Percentiles rank a stretch among this genome's conserved stretches.
phyloP scores from a whole-genome alignment of 1,140 invertebrate genomes.

The Aphis craccivora region DNA sequence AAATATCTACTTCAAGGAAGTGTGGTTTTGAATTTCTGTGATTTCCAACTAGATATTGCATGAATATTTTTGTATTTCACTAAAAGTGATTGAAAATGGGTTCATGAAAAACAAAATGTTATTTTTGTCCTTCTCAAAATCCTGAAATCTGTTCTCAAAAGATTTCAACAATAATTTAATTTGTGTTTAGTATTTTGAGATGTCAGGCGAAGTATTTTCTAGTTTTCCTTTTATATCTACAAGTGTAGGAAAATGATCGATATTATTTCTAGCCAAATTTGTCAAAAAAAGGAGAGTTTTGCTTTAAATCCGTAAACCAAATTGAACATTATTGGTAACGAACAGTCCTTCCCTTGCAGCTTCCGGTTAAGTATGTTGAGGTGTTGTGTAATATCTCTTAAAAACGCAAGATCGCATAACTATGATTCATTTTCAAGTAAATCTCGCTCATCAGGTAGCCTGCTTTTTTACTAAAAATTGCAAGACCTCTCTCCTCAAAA shows the following conservation, averaged over 20 bases:
- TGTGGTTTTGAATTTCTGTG: background rate
- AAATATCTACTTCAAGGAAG: background rate
- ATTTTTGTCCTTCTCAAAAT: slow-evolving; percentile 45
- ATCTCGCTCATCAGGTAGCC: slow-evolving; percentile 45
- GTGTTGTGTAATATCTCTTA: slow-evolving; percentile 27
- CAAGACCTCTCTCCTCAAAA: slow-evolving; percentile 45
- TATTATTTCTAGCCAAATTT: slow-evolving; percentile 37
- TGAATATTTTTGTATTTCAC: slow-evolving; percentile 7
- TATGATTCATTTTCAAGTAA: slow-evolving; percentile 24
- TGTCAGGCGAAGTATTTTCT: slow-evolving; percentile 39
- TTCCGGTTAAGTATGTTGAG: slow-evolving; percentile 45
- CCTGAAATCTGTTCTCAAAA: slow-evolving; percentile 52
- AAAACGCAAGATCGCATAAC: slow-evolving; percentile 39
- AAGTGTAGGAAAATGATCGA: slow-evolving; percentile 46
- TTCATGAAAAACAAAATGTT: slow-evolving; percentile 28
- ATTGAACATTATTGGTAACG: slow-evolving; percentile 23
- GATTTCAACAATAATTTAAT: slow-evolving; percentile 35
- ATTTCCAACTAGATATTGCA: background rate
- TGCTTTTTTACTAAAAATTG: slow-evolving; percentile 39
- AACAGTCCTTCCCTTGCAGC: slow-evolving; percentile 51
- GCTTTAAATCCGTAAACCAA: slow-evolving; percentile 44
- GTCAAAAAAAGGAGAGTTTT: slow-evolving; percentile 39
- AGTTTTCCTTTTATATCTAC: slow-evolving; percentile 25
- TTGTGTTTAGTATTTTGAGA: slow-evolving; percentile 21
- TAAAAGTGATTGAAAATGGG: slow-evolving; percentile 22